Evolutionary conservation across 2,888 invertebrate species (phyloP), one percentile per base, ranked within the genome.

Genomic region (Parascotia fuliginaria): DNA sequence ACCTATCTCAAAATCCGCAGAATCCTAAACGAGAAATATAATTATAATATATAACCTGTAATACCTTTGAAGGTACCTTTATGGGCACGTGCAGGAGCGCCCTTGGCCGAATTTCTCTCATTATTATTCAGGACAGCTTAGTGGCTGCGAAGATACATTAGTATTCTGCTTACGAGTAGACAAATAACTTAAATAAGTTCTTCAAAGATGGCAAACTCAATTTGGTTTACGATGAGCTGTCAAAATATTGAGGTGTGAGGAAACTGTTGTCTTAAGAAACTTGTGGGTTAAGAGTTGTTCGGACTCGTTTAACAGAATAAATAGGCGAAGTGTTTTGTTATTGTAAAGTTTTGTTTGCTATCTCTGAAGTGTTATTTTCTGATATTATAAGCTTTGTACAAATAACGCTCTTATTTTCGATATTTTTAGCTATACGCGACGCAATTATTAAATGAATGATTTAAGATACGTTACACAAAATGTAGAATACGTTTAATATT

Each of bases 181-280:
- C 64, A 67, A 65, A 65, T 67, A 66, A 66, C 55, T 56, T 62
- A 66, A 65, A 66, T 42, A 65, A 67, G 57, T 67, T 55, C 32
- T 24, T 37, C 22, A 28, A 45, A 55, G 64, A 64, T 67, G 46
- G 45, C 57, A 47, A 15, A 65, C 52, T 59, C 54, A 41, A 48
- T 42, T 53, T 54, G 60, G 55, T 43, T 60, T 51, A 53, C 44
- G 57, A 64, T 63, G 50, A 63, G 60, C 42, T 53, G 51, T 43
- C 39, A 34, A 39, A 29, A 39, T 40, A 46, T 40, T 29, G 22
- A 11, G 14, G 28, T 28, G 12, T 41, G n/a, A n/a, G 11, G 3
- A 6, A 34, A 16, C 16, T 27, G 19, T 28, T n/a, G 27, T 5
- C 11, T 34, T 22, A 29, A 15, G 19, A 28, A 16, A 29, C 36